These are phyloP conservation scores for Eueremaeus valkanovi DNA, from an alignment of 2,888 invertebrate species.

Conservation along the genomic window DNA sequence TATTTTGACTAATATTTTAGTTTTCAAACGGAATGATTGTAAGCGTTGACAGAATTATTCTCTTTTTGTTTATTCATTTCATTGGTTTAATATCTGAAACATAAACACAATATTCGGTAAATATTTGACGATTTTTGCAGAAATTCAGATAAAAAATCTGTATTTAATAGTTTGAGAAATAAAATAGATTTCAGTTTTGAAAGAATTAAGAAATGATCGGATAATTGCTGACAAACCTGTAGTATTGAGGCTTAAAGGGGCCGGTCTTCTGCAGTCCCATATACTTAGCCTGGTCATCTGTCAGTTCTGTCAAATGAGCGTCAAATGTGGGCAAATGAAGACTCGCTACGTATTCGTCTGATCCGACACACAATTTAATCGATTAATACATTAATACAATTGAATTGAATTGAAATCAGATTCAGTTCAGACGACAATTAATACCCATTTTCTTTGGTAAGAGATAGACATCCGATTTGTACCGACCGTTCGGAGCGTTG, in stretches of 20 bases:
- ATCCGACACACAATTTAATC: slow-evolving; percentile 39
- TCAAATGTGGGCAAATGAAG: slow-evolving; percentile 95
- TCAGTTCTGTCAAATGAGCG: slow-evolving; percentile 90
- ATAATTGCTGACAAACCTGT: slow-evolving; percentile 65
- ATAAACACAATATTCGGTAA: background rate
- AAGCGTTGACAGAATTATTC: background rate
- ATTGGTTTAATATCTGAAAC: background rate
- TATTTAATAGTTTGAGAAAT: no score
- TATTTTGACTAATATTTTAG: slow-evolving; percentile 23
- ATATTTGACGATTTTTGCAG: background rate
- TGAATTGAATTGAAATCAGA: background rate
- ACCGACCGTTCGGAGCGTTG: slow-evolving; percentile 88
- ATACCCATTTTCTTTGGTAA: slow-evolving; percentile 97
- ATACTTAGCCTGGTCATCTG: slow-evolving; percentile 95
- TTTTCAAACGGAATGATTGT: slow-evolving; percentile 17
- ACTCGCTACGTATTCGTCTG: slow-evolving; percentile 96
- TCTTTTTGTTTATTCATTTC: no score
- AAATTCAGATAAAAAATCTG: no score
- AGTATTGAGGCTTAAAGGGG: slow-evolving; percentile 97
- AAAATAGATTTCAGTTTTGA: no score
- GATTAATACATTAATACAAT: no score
- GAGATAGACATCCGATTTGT: slow-evolving; percentile 95
- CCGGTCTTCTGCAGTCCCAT: slow-evolving; percentile 96
- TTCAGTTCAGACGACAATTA: slow-evolving; percentile 47
- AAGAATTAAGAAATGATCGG: background rate